Conservation (phyloP, 2,797 vertebrate species). For the Labeo calbasu region DNA sequence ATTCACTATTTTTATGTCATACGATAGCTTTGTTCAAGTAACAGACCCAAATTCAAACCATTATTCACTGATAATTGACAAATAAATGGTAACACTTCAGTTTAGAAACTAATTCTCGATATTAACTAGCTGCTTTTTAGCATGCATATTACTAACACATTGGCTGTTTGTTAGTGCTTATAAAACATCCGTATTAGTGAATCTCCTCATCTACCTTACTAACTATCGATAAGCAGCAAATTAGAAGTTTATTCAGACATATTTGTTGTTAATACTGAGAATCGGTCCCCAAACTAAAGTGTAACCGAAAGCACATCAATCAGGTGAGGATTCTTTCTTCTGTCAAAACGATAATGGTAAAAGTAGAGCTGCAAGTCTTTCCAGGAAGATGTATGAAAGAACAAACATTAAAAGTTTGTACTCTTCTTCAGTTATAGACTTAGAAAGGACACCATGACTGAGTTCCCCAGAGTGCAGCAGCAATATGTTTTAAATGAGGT, state of each 20-base stretch:
- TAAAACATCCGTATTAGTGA: too few relatives aligned
- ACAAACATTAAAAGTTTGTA: constrained; percentile 64
- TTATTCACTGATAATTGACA: not conserved
- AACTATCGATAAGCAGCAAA: not conserved
- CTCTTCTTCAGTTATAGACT: constrained; percentile 65
- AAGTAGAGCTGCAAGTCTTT: constrained; percentile 58
- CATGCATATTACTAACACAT: not conserved
- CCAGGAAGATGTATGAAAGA: constrained; percentile 56
- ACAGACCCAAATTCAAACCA: not conserved
- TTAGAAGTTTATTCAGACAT: not conserved
- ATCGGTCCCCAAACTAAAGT: not conserved
- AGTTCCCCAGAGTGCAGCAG: constrained; percentile 70
- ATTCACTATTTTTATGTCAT: not conserved
- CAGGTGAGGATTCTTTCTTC: not conserved
- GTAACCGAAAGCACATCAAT: too few relatives aligned
- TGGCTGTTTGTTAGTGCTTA: not conserved
- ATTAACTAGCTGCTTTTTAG: too few relatives aligned
- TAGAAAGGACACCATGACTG: constrained; percentile 68
- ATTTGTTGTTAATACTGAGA: not conserved
- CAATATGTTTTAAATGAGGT: constrained; percentile 83
- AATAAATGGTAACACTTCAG: too few relatives aligned
- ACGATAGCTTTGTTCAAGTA: not conserved
- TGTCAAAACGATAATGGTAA: constrained; percentile 29
- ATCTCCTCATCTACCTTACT: not conserved
- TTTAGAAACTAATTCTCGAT: too few relatives aligned